Evolutionary conservation across 2,797 vertebrate genomes (phyloP).

Genomic region (Protonibea diacanthus): DNA sequence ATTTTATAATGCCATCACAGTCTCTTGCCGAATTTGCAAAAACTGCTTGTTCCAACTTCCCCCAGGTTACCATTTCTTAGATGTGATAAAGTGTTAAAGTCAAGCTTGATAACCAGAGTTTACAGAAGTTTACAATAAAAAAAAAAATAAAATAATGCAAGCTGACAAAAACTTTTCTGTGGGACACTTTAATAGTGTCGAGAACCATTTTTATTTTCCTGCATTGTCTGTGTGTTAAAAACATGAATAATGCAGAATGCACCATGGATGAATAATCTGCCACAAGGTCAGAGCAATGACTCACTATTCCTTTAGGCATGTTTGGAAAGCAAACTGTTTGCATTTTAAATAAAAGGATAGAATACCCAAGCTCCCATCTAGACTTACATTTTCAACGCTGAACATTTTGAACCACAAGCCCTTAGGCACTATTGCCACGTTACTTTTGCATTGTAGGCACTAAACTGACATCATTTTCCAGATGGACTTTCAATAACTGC

Average conservation of each 20-base stretch:
- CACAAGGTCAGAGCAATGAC: slow-evolving; percentile 50
- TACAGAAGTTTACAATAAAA: not conserved
- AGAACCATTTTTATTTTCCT: slow-evolving; percentile 4
- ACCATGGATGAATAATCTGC: slow-evolving; percentile 25
- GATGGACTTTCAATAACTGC: slow-evolving; percentile 26
- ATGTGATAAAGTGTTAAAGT: not conserved
- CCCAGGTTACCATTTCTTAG: not conserved
- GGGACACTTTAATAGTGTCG: not conserved
- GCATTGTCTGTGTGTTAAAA: slow-evolving; percentile 23
- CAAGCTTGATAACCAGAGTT: not conserved
- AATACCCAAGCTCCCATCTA: slow-evolving; percentile 25
- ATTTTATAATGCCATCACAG: not conserved
- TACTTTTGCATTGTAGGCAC: slow-evolving; percentile 23
- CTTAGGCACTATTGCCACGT: slow-evolving; percentile 14
- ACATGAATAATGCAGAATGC: slow-evolving; percentile 58
- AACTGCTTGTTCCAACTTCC: not conserved
- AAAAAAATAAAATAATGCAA: not conserved
- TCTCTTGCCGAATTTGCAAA: slow-evolving; percentile 8
- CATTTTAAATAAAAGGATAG: slow-evolving; percentile 51
- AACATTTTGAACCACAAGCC: not conserved
- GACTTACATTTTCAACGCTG: not conserved
- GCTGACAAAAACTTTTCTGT: not conserved
- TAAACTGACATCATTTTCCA: not conserved
- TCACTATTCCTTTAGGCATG: slow-evolving; percentile 49
- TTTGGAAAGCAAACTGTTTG: slow-evolving; percentile 47